Evolutionary conservation across 2,888 invertebrate species (phyloP).

Genomic region (Troilus luridus): DNA sequence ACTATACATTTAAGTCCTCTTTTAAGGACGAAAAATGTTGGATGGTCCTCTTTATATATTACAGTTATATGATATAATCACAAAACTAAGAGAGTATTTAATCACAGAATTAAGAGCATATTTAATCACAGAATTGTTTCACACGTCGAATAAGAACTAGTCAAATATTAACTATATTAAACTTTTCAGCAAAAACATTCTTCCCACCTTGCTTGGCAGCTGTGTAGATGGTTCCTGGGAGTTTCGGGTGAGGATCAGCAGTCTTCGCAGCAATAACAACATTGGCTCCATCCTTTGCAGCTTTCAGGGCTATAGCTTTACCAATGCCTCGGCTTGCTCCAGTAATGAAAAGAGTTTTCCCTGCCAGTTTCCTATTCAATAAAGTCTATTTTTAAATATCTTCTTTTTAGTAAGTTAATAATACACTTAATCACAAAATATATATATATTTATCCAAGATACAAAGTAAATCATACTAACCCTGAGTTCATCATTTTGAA

Average conservation of each 20-base stretch:
- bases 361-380: slow-evolving; percentile 79
- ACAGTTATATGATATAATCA: no score
- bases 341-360: slow-evolving; percentile 93
- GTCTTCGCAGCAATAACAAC: slow-evolving; percentile 94
- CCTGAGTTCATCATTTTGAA: slow-evolving; percentile 15
- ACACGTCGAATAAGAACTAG: background rate
- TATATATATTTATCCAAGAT: background rate
- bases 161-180: background rate
- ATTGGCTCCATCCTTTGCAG: slow-evolving; percentile 93
- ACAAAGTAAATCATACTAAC: background rate
- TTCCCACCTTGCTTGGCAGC: slow-evolving; percentile 88
- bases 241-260: slow-evolving; percentile 88
- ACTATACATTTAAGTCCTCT: background rate
- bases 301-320: slow-evolving; percentile 93
- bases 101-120: no score
- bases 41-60: no score
- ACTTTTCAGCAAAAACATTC: background rate
- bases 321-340: slow-evolving; percentile 98
- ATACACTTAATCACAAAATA: background rate
- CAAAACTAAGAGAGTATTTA: no score
- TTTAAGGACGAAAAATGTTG: background rate
- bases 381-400: background rate
- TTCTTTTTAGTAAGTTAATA: background rate
- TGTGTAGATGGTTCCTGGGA: slow-evolving; percentile 92
- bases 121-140: background rate